These are phyloP conservation scores for Dinoponera quadriceps DNA, from an alignment of 1,140 invertebrate species.

Conservation along the genomic window DNA sequence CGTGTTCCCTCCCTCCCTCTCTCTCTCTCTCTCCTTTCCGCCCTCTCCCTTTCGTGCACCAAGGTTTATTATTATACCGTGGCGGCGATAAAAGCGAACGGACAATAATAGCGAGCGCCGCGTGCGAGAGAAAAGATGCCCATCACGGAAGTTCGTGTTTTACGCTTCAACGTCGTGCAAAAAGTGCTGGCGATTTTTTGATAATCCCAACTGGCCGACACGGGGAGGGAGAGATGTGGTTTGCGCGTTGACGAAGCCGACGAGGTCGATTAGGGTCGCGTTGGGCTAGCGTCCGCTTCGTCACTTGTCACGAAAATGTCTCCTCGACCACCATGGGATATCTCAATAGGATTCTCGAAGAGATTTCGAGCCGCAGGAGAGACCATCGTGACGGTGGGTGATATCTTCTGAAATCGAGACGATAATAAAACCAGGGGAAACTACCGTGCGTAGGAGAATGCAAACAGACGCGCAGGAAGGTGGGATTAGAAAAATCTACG, in stretches of 20 bases:
- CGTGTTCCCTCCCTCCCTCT: background rate
- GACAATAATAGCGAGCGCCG: slow-evolving; percentile 54
- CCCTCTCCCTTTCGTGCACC: background rate
- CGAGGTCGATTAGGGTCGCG: background rate
- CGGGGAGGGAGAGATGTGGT: slow-evolving; percentile 4
- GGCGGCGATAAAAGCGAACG: slow-evolving; percentile 51
- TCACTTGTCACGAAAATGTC: slow-evolving; percentile 1
- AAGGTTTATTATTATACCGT: slow-evolving; percentile 55
- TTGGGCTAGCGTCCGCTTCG: background rate
- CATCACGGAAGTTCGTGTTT: slow-evolving; percentile 59
- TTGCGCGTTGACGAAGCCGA: background rate
- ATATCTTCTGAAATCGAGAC: background rate
- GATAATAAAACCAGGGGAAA: too few species aligned
- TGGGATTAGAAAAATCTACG: background rate
- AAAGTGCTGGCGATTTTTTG: slow-evolving; percentile 34
- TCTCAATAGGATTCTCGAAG: background rate
- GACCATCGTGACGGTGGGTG: too few species aligned
- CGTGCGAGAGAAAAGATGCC: slow-evolving; percentile 40
- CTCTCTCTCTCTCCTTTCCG: background rate
- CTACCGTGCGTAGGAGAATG: too few species aligned
- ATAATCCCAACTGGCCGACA: slow-evolving; percentile 30
- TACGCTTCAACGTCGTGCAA: slow-evolving; percentile 46
- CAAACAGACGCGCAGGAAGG: background rate
- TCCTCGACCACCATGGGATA: background rate
- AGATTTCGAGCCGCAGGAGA: background rate